These are phyloP conservation scores for Drosophila leonis DNA, from an alignment of 2,888 invertebrate genomes.

Conservation along the genomic window DNA sequence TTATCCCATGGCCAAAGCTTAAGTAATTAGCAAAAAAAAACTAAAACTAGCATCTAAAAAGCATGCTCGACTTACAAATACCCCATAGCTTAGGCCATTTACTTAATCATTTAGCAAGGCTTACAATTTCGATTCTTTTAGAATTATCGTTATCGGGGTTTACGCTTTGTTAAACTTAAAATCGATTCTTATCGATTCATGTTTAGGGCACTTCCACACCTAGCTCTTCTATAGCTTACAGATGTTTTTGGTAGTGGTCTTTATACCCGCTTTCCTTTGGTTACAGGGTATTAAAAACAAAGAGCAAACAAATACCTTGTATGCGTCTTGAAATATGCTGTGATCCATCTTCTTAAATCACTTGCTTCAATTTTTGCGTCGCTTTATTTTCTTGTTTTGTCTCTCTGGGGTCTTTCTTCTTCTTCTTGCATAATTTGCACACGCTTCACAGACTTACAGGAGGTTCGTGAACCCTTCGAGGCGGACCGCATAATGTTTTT, in stretches of 20 bases:
- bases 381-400: slow-evolving; percentile 22
- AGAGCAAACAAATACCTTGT: background rate
- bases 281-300: background rate
- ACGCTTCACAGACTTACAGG: slow-evolving; percentile 64
- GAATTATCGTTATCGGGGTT: background rate
- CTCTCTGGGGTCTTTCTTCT: background rate
- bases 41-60: background rate
- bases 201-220: too few relatives aligned
- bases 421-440: slow-evolving; percentile 73
- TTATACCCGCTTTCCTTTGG: background rate
- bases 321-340: slow-evolving; percentile 18
- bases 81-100: background rate
- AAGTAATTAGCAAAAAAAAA: slow-evolving; percentile 47
- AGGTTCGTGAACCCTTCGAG: slow-evolving; percentile 56
- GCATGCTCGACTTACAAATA: background rate
- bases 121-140: too few relatives aligned
- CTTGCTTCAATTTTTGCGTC: slow-evolving; percentile 43
- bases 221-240: too few relatives aligned
- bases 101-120: background rate
- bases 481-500: slow-evolving; percentile 19
- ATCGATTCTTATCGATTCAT: background rate
- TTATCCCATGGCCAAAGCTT: slow-evolving; percentile 30
- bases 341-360: slow-evolving; percentile 55
- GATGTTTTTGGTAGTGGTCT: background rate
- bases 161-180: background rate